Evolutionary conservation across 2,888 invertebrate species (phyloP), one percentile per base, ranked within the genome.

Genomic region (Oxytorus armatus): DNA sequence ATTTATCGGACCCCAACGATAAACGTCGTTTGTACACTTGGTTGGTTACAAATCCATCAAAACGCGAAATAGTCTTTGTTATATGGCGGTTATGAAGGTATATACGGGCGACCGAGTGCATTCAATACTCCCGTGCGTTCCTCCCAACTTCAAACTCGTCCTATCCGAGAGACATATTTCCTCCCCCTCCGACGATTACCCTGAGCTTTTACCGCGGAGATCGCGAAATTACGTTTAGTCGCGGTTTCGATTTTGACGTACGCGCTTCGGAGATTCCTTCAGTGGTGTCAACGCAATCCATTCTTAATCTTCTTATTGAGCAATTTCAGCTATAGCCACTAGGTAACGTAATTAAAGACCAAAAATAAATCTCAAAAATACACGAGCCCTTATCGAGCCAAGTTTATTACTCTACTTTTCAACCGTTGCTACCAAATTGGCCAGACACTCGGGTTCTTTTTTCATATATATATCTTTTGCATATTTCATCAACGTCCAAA

Each of bases 11-110:
- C 39, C 21, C 39, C 59, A 51, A 61, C 76, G 73, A 78, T 82
- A 70, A 73, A 74, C 59, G 75, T 66, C 76, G 78, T 75, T 77
- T 70, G 70, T 78, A 25, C 74, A 63, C 77, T 75, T 53, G 80
- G 59, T 82, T 82, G 82, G 82, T 74, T 83, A 81, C 78, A 75
- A 79, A 83, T 78, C 72, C 82, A 79, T 82, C 78, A 83, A 81
- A 78, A 73, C 14, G 53, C 63, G 57, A 69, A 70, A 74, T 80
- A 74, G 74, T 80, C 81, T 75, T 72, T 66, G 69, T 75, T 57
- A 66, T 59, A 42, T 39, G 23, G 5, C 18, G 29, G 39, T 63
- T 16, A 51, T 1, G 18, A 59, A 63, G 47, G 39, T 21, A 53
- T 53, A 69, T 16, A 8, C 39, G 53, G 33, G 44, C 25, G 25